These are phyloP conservation scores for Trichonephila clavipes DNA, from an alignment of 1,140 invertebrate species.

Conservation along the genomic window DNA sequence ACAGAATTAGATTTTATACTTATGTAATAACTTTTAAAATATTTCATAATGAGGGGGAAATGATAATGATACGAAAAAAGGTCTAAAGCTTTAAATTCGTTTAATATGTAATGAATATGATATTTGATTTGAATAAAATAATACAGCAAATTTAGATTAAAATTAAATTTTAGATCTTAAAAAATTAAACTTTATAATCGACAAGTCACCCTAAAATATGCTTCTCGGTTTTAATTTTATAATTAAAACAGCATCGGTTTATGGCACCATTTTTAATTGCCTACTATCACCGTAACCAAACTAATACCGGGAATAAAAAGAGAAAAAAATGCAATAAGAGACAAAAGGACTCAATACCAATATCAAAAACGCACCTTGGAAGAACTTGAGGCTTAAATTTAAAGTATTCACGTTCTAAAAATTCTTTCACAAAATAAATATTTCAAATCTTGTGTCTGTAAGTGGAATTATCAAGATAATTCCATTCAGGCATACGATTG, in stretches of 20 bases:
- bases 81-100: background rate
- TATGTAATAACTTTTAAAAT: too few relatives aligned
- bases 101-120: background rate
- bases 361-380: slow-evolving; percentile 5
- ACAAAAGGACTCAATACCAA: slow-evolving; percentile 47
- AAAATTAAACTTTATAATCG: background rate
- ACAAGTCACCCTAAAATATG: background rate
- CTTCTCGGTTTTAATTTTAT: background rate
- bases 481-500: background rate
- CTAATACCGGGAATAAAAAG: slow-evolving; percentile 20
- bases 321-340: background rate
- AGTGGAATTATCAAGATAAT: slow-evolving; percentile 48
- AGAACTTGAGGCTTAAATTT: background rate
- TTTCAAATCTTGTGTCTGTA: slow-evolving; percentile 10
- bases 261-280: slow-evolving; percentile 60
- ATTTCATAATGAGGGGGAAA: background rate
- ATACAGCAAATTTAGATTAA: background rate
- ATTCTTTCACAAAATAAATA: background rate
- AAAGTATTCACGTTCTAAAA: background rate
- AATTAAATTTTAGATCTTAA: background rate
- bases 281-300: slow-evolving; percentile 47
- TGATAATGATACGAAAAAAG: background rate
- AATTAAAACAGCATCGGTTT: slow-evolving; percentile 2
- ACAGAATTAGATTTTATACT: too few relatives aligned
- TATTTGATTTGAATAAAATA: background rate